Conservation (phyloP, 2,797 vertebrate species). For the Sebastes itinus region DNA sequence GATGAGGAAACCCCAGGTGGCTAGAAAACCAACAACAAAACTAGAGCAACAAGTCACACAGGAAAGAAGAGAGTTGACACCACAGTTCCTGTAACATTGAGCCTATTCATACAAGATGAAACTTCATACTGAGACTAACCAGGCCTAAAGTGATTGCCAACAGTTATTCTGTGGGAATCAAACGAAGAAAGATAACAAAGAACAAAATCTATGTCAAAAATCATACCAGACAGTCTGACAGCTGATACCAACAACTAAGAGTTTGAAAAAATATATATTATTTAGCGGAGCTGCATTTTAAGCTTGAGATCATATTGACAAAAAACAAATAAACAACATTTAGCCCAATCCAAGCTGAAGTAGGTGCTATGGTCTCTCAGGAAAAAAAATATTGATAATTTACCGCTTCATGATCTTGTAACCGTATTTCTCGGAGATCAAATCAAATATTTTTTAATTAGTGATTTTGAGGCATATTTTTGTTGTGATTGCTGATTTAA, state of each 20-base stretch:
- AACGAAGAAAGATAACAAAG: not conserved
- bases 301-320: too few species aligned
- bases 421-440: too few species aligned
- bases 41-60: not conserved
- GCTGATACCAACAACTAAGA: too few species aligned
- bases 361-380: too few species aligned
- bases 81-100: not conserved
- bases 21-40: conserved; percentile 25
- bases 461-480: too few species aligned
- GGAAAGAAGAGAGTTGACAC: not conserved
- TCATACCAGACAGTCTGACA: not conserved
- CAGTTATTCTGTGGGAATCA: not conserved
- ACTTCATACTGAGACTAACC: not conserved
- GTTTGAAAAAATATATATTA: too few species aligned
- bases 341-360: too few species aligned
- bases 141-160: not conserved
- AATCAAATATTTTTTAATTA: too few species aligned
- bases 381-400: too few species aligned
- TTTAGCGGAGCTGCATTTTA: too few species aligned
- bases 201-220: not conserved
- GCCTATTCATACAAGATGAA: not conserved
- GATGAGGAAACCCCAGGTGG: not conserved
- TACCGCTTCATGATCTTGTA: too few species aligned
- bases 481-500: not conserved
- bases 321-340: too few species aligned